These are phyloP conservation scores for Drosophila simulans DNA, from an alignment of 1,140 invertebrate species.

Conservation along the genomic window DNA sequence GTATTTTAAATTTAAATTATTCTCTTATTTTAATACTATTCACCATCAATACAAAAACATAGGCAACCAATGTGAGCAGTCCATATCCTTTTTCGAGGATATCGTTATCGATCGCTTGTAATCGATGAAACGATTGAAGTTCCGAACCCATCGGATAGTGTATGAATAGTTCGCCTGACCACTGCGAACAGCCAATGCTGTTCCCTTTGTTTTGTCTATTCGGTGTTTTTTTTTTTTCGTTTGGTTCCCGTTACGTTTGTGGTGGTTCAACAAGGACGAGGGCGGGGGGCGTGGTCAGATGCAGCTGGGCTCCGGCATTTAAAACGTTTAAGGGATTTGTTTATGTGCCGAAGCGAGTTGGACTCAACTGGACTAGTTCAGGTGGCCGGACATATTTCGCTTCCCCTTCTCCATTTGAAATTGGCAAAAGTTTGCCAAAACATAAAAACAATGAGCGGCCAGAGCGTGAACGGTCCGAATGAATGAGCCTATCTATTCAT, in stretches of 20 bases:
- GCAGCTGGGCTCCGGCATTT: conserved; percentile 75
- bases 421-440: conserved; percentile 67
- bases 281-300: conserved; percentile 46
- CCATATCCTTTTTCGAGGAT: too few species aligned
- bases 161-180: not conserved
- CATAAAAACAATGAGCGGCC: conserved; percentile 73
- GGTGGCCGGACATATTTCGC: conserved; percentile 21
- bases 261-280: not conserved
- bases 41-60: too few species aligned
- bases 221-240: conserved; percentile 16
- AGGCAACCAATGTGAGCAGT: too few species aligned
- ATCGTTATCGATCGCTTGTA: too few species aligned
- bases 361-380: conserved; percentile 33
- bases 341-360: conserved; percentile 55
- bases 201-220: conserved; percentile 45
- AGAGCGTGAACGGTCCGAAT: conserved; percentile 54
- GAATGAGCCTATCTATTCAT: conserved; percentile 78
- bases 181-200: not conserved
- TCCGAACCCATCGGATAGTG: not conserved
- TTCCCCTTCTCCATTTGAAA: conserved; percentile 46
- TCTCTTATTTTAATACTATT: too few species aligned
- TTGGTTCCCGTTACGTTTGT: conserved; percentile 38
- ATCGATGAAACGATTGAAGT: too few species aligned
- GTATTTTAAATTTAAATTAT: too few species aligned
- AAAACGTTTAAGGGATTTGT: conserved; percentile 81